Percentiles rank a stretch among this genome's conserved stretches.
These are phyloP conservation scores for Haliclystus octoradiatus DNA, from an alignment of 30 jellyfish, hydroid and myxozoan species.

Conservation along the genomic window DNA sequence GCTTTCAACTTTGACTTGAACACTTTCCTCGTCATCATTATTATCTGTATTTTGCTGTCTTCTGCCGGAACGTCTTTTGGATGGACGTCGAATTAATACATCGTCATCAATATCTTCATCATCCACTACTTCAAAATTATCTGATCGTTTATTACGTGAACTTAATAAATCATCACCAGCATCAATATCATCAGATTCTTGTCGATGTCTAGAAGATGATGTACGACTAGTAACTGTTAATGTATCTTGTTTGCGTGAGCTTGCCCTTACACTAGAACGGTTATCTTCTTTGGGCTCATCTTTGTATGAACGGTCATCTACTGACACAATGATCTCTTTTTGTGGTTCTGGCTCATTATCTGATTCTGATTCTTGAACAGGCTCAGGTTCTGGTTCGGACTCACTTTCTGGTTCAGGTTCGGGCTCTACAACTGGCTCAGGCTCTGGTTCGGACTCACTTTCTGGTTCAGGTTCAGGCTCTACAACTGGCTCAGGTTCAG, in stretches of 20 bases:
- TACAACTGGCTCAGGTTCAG: constrained; percentile 12
- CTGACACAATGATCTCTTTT: neutral
- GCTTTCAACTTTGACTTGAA: neutral
- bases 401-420: constrained; percentile 23
- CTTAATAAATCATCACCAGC: neutral
- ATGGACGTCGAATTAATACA: neutral
- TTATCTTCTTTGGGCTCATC: neutral
- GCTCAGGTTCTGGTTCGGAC: constrained; percentile 28
- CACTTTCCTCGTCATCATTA: constrained; percentile 1
- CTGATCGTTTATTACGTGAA: neutral
- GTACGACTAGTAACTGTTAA: neutral
- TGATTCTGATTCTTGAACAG: constrained; percentile 2
- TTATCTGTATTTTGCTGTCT: neutral
- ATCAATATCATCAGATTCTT: neutral
- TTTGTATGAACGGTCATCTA: neutral
- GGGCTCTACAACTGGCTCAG: constrained; percentile 21
- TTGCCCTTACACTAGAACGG: neutral
- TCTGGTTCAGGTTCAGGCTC: constrained; percentile 25
- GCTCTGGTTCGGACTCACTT: constrained; percentile 8
- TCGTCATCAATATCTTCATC: neutral
- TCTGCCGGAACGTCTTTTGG: constrained; percentile 2
- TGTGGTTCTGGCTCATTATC: neutral
- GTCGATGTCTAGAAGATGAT: neutral
- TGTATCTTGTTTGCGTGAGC: neutral
- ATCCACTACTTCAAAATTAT: constrained; percentile 9